These are phyloP conservation scores for Myotis findleyi DNA, from an alignment of 2,797 vertebrate genomes.

Conservation along the genomic window DNA sequence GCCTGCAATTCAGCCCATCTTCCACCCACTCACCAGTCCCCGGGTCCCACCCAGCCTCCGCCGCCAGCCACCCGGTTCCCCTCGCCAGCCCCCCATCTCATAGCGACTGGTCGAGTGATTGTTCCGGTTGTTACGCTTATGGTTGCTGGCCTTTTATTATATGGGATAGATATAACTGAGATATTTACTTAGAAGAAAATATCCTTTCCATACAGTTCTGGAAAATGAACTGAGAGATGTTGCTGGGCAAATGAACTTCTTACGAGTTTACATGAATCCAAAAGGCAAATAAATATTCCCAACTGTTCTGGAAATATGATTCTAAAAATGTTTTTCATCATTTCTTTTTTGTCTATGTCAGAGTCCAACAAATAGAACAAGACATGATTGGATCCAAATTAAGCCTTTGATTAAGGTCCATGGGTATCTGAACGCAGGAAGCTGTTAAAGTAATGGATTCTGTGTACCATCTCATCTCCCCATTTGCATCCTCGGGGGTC, in stretches of 20 bases:
- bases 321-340: constrained; percentile 30
- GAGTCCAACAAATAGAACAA: constrained; percentile 40
- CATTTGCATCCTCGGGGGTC: not conserved
- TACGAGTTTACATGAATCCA: constrained; percentile 28
- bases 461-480: not conserved
- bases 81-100: no score
- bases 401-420: constrained; percentile 21
- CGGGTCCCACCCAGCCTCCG: no score
- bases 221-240: not conserved
- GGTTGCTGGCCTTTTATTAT: no score
- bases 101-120: no score
- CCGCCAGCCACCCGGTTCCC: no score
- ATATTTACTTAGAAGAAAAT: constrained; percentile 73
- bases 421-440: not conserved
- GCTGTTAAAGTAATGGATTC: not conserved
- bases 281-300: constrained; percentile 56
- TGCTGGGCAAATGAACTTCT: not conserved
- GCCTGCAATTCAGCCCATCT: no score
- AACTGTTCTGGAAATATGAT: constrained; percentile 37
- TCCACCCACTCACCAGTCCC: no score
- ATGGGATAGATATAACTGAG: constrained; percentile 35
- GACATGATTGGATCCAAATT: not conserved
- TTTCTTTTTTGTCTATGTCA: constrained; percentile 15
- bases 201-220: constrained; percentile 52
- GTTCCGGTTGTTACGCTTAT: no score